A percentile compares a stretch with the other conserved stretches of the same genome.
These are phyloP conservation scores for Cylloceria caligata DNA, from an alignment of 2,888 invertebrate genomes.

Conservation along the genomic window DNA sequence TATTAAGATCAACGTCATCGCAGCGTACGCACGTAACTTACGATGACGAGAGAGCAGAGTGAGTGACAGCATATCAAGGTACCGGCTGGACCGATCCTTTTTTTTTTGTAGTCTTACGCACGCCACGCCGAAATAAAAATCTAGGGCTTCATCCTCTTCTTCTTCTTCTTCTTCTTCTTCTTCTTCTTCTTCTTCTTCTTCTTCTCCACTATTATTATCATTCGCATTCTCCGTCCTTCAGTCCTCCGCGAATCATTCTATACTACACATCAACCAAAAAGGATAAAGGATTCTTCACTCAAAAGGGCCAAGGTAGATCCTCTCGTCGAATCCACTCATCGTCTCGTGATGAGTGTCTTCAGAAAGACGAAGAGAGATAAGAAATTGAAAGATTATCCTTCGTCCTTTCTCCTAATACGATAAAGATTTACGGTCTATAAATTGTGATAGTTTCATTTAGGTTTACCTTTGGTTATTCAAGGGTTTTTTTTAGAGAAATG, in stretches of 20 bases:
- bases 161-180: not conserved
- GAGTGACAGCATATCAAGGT: constrained; percentile 35
- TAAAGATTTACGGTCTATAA: constrained; percentile 29
- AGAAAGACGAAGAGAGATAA: constrained; percentile 10
- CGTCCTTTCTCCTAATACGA: not conserved
- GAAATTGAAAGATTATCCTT: constrained; percentile 24
- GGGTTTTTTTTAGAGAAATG: not conserved
- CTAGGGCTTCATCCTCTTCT: not conserved
- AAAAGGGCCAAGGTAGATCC: not conserved
- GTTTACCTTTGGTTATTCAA: constrained; percentile 17
- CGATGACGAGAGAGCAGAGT: constrained; percentile 31
- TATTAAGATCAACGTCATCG: constrained; percentile 27
- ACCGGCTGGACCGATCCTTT: constrained; percentile 8
- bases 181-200: not conserved
- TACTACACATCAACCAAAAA: not conserved
- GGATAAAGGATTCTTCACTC: not conserved
- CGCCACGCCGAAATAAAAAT: not conserved
- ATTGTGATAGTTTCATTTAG: not conserved
- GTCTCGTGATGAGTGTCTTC: not conserved
- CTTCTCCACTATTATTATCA: not conserved
- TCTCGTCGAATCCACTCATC: constrained; percentile 26
- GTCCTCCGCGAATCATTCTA: not conserved
- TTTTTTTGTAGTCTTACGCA: not conserved
- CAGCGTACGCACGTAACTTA: constrained; percentile 20
- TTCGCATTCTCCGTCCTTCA: too few species aligned